A percentile compares a stretch with the other conserved stretches of the same genome.
phyloP scores from a whole-genome alignment of 2,888 invertebrate species.

The Xestoiulus laeticollis region DNA sequence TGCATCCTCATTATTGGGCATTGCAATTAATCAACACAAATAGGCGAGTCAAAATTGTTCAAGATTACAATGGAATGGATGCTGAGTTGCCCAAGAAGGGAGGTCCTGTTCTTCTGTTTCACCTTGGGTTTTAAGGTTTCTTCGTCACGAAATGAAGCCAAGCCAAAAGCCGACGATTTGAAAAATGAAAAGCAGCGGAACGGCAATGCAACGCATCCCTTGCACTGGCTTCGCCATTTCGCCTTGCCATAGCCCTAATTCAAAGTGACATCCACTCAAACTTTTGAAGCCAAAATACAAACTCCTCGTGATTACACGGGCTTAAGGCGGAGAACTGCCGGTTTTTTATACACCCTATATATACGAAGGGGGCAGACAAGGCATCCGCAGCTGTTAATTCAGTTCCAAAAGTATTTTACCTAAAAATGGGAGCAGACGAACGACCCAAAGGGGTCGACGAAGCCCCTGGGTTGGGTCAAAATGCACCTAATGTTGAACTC shows the following conservation, averaged over 20 bases:
- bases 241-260: neutral
- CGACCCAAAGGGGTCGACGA: neutral
- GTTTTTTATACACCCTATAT: neutral
- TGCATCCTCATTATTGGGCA: no score
- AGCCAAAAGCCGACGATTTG: slow-evolving; percentile 27
- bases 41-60: neutral
- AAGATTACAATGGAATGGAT: neutral
- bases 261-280: neutral
- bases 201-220: neutral
- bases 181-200: neutral
- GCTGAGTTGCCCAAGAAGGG: neutral
- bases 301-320: neutral
- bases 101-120: neutral
- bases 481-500: neutral
- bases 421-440: neutral
- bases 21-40: neutral
- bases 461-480: neutral
- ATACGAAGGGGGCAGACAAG: neutral
- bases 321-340: neutral
- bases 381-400: neutral
- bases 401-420: neutral
- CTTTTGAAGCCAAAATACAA: neutral
- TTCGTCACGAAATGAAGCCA: neutral
- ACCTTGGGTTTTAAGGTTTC: neutral
- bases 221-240: neutral